These are phyloP conservation scores for Pungitius pungitius DNA, from an alignment of 2,113 vertebrate species.

Conservation along the genomic window DNA sequence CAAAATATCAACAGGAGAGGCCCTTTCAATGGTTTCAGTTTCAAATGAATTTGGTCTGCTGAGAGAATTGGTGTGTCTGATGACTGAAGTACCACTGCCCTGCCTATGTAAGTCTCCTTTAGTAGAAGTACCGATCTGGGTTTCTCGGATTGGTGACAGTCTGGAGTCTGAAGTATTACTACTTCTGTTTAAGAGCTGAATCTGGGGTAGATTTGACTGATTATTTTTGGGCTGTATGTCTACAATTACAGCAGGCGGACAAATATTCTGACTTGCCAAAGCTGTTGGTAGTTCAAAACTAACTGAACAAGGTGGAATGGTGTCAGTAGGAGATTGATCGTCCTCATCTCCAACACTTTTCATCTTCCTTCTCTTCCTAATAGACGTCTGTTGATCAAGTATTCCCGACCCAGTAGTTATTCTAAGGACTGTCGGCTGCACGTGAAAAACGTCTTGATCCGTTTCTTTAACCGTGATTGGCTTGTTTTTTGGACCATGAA, in stretches of 20 bases:
- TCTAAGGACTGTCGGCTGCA: conserved; percentile 84
- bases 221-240: conserved; percentile 77
- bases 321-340: conserved; percentile 89
- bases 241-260: conserved; percentile 70
- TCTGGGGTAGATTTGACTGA: conserved; percentile 80
- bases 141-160: conserved; percentile 80
- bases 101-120: conserved; percentile 88
- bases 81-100: conserved; percentile 94
- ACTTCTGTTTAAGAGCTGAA: conserved; percentile 83
- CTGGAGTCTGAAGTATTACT: conserved; percentile 81
- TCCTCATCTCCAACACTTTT: conserved; percentile 98
- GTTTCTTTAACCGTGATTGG: conserved; percentile 81
- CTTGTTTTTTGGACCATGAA: conserved; percentile 97
- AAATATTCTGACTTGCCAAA: conserved; percentile 65
- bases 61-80: conserved; percentile 96
- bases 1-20: conserved; percentile 81
- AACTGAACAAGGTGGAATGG: conserved; percentile 77
- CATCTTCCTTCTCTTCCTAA: conserved; percentile 97
- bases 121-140: conserved; percentile 72
- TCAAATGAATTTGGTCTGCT: conserved; percentile 93
- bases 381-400: conserved; percentile 89
- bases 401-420: conserved; percentile 77
- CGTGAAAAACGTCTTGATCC: conserved; percentile 84
- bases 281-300: conserved; percentile 77
- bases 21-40: conserved; percentile 87